phyloP scores from a whole-genome alignment of 64 coral and sea anemone species.

The Pocillopora verrucosa region DNA sequence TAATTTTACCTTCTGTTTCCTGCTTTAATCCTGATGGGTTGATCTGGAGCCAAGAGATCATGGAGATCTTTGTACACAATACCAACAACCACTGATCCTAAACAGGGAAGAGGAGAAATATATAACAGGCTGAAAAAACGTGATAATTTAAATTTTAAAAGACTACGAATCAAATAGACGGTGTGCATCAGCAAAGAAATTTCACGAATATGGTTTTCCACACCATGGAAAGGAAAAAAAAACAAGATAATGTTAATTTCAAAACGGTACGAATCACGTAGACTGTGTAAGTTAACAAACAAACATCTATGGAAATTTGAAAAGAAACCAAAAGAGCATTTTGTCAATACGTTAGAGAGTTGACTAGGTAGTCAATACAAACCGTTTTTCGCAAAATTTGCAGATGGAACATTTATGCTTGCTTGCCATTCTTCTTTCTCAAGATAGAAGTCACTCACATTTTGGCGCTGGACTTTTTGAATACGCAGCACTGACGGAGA shows the following conservation, averaged over 20 bases:
- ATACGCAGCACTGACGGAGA: background rate
- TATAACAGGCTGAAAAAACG: too few relatives aligned
- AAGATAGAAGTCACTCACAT: background rate
- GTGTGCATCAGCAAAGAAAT: too few relatives aligned
- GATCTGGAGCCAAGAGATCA: background rate
- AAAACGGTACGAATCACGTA: too few relatives aligned
- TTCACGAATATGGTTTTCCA: too few relatives aligned
- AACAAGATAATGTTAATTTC: too few relatives aligned
- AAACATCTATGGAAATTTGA: too few relatives aligned
- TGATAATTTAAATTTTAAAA: too few relatives aligned
- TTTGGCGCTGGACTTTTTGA: background rate
- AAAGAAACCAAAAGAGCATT: too few relatives aligned
- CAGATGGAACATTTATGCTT: background rate
- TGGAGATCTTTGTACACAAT: conserved; percentile 21
- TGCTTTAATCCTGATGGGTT: background rate
- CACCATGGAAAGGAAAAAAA: too few relatives aligned
- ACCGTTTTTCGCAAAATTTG: background rate
- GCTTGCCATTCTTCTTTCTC: background rate
- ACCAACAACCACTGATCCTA: conserved; percentile 1
- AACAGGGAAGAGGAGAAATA: background rate
- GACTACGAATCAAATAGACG: too few relatives aligned
- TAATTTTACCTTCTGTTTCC: background rate
- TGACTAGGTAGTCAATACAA: background rate
- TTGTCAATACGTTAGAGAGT: too few relatives aligned
- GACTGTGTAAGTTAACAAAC: too few relatives aligned